Conservation (phyloP, 2,888 invertebrate species). For the Notodonta dromedarius region DNA sequence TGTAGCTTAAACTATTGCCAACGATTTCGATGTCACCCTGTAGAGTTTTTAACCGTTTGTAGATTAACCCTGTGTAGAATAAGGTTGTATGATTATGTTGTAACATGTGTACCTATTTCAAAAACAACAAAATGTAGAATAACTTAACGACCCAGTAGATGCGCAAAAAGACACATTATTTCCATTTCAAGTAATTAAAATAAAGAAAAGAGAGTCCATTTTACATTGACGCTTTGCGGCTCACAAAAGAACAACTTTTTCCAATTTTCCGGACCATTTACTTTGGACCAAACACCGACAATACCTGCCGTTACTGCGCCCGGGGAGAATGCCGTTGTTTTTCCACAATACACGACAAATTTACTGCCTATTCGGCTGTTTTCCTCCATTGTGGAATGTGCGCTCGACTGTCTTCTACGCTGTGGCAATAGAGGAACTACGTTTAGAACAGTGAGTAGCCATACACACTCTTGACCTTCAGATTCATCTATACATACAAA, state of each 20-base stretch:
- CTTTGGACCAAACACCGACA: background rate
- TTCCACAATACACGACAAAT: conserved; percentile 1
- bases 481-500: too few relatives aligned
- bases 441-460: too few relatives aligned
- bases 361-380: background rate
- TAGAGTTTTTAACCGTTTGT: too few relatives aligned
- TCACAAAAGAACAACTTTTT: background rate
- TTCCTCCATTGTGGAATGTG: background rate
- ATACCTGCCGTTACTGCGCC: background rate
- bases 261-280: conserved; percentile 1
- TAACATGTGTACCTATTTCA: too few relatives aligned
- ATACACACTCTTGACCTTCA: too few relatives aligned
- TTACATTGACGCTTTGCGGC: background rate
- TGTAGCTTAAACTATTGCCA: too few relatives aligned
- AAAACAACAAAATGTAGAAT: too few relatives aligned
- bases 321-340: background rate
- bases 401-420: background rate
- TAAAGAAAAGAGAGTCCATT: background rate
- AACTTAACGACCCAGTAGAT: too few relatives aligned
- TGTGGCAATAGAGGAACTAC: too few relatives aligned
- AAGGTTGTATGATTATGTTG: too few relatives aligned
- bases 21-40: too few relatives aligned
- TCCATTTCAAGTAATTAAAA: background rate
- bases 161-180: background rate
- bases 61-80: too few relatives aligned